These are phyloP conservation scores for Campoplex nolae DNA, from an alignment of 2,888 invertebrate genomes.

Conservation along the genomic window DNA sequence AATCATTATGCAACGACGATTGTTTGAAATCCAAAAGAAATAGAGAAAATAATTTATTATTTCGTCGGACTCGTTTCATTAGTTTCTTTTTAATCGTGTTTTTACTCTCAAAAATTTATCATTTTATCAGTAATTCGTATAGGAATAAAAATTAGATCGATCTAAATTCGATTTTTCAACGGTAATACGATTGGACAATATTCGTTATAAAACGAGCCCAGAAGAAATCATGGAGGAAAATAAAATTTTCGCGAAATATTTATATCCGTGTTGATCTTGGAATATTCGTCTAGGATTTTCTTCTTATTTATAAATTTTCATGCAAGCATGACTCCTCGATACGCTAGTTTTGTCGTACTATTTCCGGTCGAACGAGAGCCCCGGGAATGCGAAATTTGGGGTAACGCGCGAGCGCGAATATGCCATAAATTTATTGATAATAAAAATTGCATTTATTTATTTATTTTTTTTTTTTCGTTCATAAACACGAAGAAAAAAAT, in stretches of 20 bases:
- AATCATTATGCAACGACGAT: not conserved
- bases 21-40: not conserved
- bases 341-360: conserved; percentile 34
- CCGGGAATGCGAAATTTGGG: conserved; percentile 1
- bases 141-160: not conserved
- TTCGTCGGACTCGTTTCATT: too few species aligned
- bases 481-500: not conserved
- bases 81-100: too few species aligned
- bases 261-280: conserved; percentile 10
- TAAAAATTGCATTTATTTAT: not conserved
- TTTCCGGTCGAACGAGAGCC: conserved; percentile 38
- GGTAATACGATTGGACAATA: too few species aligned
- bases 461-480: not conserved
- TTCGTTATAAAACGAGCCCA: not conserved
- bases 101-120: too few species aligned
- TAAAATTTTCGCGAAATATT: conserved; percentile 13
- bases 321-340: conserved; percentile 27
- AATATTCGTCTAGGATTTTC: conserved; percentile 35
- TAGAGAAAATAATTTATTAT: not conserved
- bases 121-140: not conserved
- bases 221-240: not conserved
- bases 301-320: conserved; percentile 45
- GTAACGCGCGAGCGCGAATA: conserved; percentile 5
- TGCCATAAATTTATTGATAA: not conserved
- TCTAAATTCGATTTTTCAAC: too few species aligned